Base-by-base conservation (phyloP, 2,888 invertebrate genomes). In the Gymnoscelis rufifasciata region DNA sequence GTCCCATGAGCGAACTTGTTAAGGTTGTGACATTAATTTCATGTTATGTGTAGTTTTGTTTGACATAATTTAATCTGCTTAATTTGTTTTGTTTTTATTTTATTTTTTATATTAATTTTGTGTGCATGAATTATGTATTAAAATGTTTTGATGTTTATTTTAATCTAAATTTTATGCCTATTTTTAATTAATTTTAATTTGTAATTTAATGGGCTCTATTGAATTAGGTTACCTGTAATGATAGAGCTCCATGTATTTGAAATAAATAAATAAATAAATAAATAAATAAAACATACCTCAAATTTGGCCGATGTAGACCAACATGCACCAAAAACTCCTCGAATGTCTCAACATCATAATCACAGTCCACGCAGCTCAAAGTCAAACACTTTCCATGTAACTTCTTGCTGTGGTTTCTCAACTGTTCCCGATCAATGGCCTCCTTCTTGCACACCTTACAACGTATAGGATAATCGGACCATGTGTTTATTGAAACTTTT, bases 251-350 rank as follows among this genome's bases (percentile, higher is more conserved):
- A 19, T 19, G 19, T 27, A 2, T 3, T 27, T n/a, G n/a, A 3
- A 8, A 27, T 3, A 27, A n/a, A 27, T 27, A n/a, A 27, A 8
- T 2, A 1, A 26, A 6, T 2, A 26, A 6, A 12, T 2, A 7
- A 15, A 24, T 24, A 40, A 12, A 7, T 29, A 39, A 24, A 14
- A 40, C 40, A 37, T 12, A 52, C 52, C 26, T 49, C 30, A 52
- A 41, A 38, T 26, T 2, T 1, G 52, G 46, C 10, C 48, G 39
- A 24, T 52, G 52, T 2, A 0, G 11, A 2, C 1, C 5, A 6
- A 52, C 52, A 47, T 52, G 52, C 7, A 36, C 11, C 6, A 49
- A 10, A 36, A 52, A 52, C 2, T 41, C 30, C 7, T 41, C 38
- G 28, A 46, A 52, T 3, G 40, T 37, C 3, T 36, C 33, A 4